phyloP scores from a whole-genome alignment of 2,888 invertebrate genomes.

The Melanchra persicariae region DNA sequence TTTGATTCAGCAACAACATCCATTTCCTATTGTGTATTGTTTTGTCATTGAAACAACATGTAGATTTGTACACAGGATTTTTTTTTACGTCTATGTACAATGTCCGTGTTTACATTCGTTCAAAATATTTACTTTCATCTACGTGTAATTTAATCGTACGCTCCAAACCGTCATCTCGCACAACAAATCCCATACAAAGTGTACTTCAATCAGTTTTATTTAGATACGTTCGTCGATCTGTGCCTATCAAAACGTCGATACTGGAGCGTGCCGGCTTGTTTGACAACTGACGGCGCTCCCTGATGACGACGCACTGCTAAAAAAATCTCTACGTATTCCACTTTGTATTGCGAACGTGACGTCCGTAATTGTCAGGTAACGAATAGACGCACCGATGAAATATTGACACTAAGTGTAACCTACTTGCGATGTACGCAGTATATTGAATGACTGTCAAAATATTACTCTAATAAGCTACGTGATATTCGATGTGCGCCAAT shows the following conservation, averaged over 20 bases:
- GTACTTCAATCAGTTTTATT: slow-evolving; percentile 67
- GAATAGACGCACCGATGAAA: slow-evolving; percentile 58
- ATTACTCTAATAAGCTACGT: slow-evolving; percentile 50
- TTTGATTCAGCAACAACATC: background rate
- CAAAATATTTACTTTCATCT: slow-evolving; percentile 43
- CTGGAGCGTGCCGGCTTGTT: slow-evolving; percentile 51
- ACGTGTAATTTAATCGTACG: slow-evolving; percentile 56
- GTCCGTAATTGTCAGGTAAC: slow-evolving; percentile 69
- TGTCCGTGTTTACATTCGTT: slow-evolving; percentile 37
- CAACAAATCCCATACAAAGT: slow-evolving; percentile 57
- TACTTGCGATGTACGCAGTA: slow-evolving; percentile 33
- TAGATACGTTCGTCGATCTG: slow-evolving; percentile 61
- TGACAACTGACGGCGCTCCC: slow-evolving; percentile 64
- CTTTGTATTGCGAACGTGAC: slow-evolving; percentile 59
- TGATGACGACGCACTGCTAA: slow-evolving; percentile 56
- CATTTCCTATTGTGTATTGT: background rate
- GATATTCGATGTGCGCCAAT: slow-evolving; percentile 57
- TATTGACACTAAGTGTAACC: slow-evolving; percentile 59
- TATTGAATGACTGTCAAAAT: slow-evolving; percentile 63
- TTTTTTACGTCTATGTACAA: slow-evolving; percentile 16
- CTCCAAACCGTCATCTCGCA: slow-evolving; percentile 39
- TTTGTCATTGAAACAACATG: background rate
- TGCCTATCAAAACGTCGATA: slow-evolving; percentile 63
- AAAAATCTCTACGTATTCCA: slow-evolving; percentile 59
- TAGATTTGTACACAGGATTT: background rate